These are phyloP conservation scores for Oncopodura yosiiana DNA, from an alignment of 1,140 invertebrate genomes.

Conservation along the genomic window DNA sequence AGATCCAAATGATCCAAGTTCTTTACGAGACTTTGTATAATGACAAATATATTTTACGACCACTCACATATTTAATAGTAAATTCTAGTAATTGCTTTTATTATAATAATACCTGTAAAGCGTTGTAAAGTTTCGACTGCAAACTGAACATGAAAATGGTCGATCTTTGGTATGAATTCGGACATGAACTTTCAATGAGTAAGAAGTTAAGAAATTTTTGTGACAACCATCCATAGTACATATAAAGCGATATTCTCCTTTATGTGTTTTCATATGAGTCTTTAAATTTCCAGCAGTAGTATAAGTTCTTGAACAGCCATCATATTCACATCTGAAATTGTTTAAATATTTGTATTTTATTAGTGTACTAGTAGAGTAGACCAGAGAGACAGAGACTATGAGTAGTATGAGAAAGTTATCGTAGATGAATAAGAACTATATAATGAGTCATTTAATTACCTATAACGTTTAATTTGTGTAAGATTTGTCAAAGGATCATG, in stretches of 20 bases:
- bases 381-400: background rate
- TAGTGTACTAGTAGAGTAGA: background rate
- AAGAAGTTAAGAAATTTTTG: slow-evolving; percentile 88
- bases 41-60: background rate
- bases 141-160: too few species aligned
- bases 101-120: too few species aligned
- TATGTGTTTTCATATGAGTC: slow-evolving; percentile 92
- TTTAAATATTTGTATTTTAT: background rate
- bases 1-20: too few species aligned
- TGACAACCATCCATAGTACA: slow-evolving; percentile 77
- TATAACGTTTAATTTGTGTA: slow-evolving; percentile 59
- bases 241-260: slow-evolving; percentile 90
- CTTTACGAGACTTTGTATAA: too few species aligned
- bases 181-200: slow-evolving; percentile 85
- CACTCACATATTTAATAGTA: slow-evolving; percentile 44
- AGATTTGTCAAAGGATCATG: slow-evolving; percentile 53
- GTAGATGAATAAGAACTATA: too few species aligned
- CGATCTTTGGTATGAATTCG: slow-evolving; percentile 91
- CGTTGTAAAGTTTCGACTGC: too few species aligned
- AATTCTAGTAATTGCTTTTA: slow-evolving; percentile 70
- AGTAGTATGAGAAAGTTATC: too few species aligned
- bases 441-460: too few species aligned
- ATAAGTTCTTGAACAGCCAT: slow-evolving; percentile 78
- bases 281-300: slow-evolving; percentile 88
- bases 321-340: slow-evolving; percentile 62